Evolutionary conservation across 1,140 invertebrate genomes (phyloP), one percentile per base, ranked within the genome.

Genomic region (Pentalonia nigronervosa): DNA sequence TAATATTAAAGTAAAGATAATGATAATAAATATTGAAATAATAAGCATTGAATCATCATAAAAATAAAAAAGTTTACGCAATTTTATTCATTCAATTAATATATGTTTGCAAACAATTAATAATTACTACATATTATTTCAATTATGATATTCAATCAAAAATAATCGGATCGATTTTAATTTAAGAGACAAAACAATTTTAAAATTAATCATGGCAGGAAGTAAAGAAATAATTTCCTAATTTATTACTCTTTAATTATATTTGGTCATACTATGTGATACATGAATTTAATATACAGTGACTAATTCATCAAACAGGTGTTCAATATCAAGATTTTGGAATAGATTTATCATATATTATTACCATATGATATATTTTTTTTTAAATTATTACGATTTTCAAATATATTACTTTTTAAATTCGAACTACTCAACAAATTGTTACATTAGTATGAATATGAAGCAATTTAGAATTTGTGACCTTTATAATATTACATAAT

Each of bases 151-250:
- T n/a, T 76, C 30, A 76, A 9, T 30, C 25, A 36, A 23, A 23
- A 83, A 81, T 36, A 83, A 83, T 83, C 20, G 34, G 36, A 36
- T 83, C 1, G 1, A 47, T 3, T 87, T 50, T 21, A 34, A 34
- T 50, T 48, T 21, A 87, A 87, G 86, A 30, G n/a, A 50, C 17
- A 87, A 87, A 87, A 50, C 30, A 87, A 87, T 87, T 48, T n/a
- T 30, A 86, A 25, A 86, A 45, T 14, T 30, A 30, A 67, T 67
- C 25, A 14, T 67, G 3, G 20, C 9, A 36, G 14, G 76, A 36
- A 81, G 6, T 81, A 81, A 34, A 81, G 36, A 30, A n/a, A 67
- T 14, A 67, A 30, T 67, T 67, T 67, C 0, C 14, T 4, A 67
- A 67, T 67, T 67, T 30, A 11, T 67, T n/a, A 67, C 30, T 67